Percentiles rank a stretch among this genome's conserved stretches.
These are phyloP conservation scores for Netelia melanura DNA, from an alignment of 2,888 invertebrate genomes.

Conservation along the genomic window DNA sequence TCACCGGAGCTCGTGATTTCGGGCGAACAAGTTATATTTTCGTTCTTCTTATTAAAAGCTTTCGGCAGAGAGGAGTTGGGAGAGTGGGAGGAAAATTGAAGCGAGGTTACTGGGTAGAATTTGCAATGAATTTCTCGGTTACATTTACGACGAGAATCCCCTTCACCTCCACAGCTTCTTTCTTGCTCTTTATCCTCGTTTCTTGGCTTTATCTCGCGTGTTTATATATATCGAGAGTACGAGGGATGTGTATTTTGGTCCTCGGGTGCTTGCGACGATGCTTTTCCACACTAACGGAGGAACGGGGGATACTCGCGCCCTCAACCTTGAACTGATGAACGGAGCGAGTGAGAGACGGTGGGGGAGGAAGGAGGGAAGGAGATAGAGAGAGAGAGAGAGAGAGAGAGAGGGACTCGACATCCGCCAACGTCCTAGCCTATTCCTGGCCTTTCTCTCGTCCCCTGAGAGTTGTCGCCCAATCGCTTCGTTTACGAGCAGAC, in stretches of 20 bases:
- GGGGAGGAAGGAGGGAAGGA: slow-evolving; percentile 17
- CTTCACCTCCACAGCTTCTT: slow-evolving; percentile 45
- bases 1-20: neutral
- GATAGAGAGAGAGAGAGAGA: slow-evolving; percentile 19
- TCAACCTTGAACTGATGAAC: slow-evolving; percentile 84
- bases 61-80: neutral
- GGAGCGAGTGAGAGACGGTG: slow-evolving; percentile 48
- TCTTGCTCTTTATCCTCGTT: slow-evolving; percentile 40
- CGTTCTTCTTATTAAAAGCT: slow-evolving; percentile 38
- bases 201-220: slow-evolving; percentile 65
- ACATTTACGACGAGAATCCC: slow-evolving; percentile 51
- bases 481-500: slow-evolving; percentile 37
- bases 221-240: slow-evolving; percentile 78
- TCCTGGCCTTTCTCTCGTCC: slow-evolving; percentile 61
- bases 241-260: slow-evolving; percentile 80
- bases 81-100: slow-evolving; percentile 53
- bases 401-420: slow-evolving; percentile 49
- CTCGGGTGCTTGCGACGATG: slow-evolving; percentile 57
- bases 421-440: slow-evolving; percentile 69
- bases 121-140: slow-evolving; percentile 68
- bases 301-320: slow-evolving; percentile 71
- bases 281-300: slow-evolving; percentile 45
- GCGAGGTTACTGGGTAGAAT: slow-evolving; percentile 73
- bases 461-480: slow-evolving; percentile 44
- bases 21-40: slow-evolving; percentile 43